Evolutionary conservation across 2,888 invertebrate species (phyloP).

Genomic region (Cynaeus angustus): DNA sequence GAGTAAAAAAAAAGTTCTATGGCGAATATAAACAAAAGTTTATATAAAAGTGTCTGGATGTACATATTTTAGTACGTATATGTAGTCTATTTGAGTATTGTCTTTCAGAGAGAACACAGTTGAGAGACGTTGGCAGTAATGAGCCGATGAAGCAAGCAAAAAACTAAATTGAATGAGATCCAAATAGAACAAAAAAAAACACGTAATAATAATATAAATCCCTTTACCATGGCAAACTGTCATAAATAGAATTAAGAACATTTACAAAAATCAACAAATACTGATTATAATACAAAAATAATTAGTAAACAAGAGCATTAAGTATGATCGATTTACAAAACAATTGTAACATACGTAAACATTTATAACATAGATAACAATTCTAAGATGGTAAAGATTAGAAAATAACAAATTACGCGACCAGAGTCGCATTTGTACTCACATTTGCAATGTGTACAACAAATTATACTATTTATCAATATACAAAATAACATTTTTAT

Average conservation of each 20-base stretch:
- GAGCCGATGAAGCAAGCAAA: constrained; percentile 59
- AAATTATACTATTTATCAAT: constrained; percentile 57
- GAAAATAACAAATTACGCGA: constrained; percentile 60
- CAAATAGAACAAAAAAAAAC: constrained; percentile 61
- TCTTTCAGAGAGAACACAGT: constrained; percentile 59
- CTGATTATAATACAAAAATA: constrained; percentile 59
- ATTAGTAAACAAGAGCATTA: constrained; percentile 53
- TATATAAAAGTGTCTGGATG: constrained; percentile 55
- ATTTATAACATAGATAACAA: constrained; percentile 69
- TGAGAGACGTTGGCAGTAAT: constrained; percentile 59
- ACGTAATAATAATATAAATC: constrained; percentile 60
- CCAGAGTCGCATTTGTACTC: constrained; percentile 62
- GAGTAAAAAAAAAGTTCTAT: constrained; percentile 66
- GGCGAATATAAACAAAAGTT: constrained; percentile 63
- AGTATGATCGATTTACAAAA: constrained; percentile 55
- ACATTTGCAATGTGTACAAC: constrained; percentile 58
- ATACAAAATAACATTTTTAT: constrained; percentile 58
- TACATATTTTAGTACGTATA: constrained; percentile 57
- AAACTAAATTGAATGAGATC: constrained; percentile 66
- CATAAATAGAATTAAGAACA: constrained; percentile 61
- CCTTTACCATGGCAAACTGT: constrained; percentile 69
- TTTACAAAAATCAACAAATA: constrained; percentile 59
- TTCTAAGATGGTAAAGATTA: constrained; percentile 64
- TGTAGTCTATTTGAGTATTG: constrained; percentile 57
- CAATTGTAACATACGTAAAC: constrained; percentile 58